Conservation (phyloP, 2,888 invertebrate genomes). For the Podabrus alpinus region DNA sequence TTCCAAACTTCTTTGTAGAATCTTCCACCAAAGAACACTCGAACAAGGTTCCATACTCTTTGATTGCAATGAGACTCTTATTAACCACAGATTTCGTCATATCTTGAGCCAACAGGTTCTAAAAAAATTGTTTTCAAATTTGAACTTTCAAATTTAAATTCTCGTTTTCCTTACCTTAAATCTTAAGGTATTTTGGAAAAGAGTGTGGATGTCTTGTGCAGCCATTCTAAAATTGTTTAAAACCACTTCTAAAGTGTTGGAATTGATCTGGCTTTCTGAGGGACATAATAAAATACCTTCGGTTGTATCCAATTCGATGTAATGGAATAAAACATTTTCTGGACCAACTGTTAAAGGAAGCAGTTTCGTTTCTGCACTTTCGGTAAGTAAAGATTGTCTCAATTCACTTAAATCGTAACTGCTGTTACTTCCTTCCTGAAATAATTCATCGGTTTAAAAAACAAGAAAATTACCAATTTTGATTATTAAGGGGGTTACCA, state of each 20-base stretch:
- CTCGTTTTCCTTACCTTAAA: conserved; percentile 55
- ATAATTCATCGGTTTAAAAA: conserved; percentile 26
- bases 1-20: conserved; percentile 53
- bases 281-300: conserved; percentile 75
- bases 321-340: conserved; percentile 76
- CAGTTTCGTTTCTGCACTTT: conserved; percentile 67
- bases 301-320: conserved; percentile 71
- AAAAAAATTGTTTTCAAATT: conserved; percentile 31
- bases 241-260: conserved; percentile 56
- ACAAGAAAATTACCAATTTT: too few relatives aligned
- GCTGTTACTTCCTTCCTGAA: conserved; percentile 67
- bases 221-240: conserved; percentile 72
- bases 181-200: conserved; percentile 71
- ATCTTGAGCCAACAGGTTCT: conserved; percentile 55
- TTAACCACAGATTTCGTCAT: conserved; percentile 61
- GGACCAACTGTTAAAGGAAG: conserved; percentile 68
- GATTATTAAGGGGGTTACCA: too few relatives aligned
- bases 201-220: conserved; percentile 72
- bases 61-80: conserved; percentile 76
- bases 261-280: conserved; percentile 45
- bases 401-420: conserved; percentile 72
- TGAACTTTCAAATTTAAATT: background rate
- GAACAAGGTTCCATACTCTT: conserved; percentile 83
- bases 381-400: conserved; percentile 71
- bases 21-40: conserved; percentile 60